Conservation (phyloP, 53 echinoderm and acorn worm species). For the Astropecten irregularis region DNA sequence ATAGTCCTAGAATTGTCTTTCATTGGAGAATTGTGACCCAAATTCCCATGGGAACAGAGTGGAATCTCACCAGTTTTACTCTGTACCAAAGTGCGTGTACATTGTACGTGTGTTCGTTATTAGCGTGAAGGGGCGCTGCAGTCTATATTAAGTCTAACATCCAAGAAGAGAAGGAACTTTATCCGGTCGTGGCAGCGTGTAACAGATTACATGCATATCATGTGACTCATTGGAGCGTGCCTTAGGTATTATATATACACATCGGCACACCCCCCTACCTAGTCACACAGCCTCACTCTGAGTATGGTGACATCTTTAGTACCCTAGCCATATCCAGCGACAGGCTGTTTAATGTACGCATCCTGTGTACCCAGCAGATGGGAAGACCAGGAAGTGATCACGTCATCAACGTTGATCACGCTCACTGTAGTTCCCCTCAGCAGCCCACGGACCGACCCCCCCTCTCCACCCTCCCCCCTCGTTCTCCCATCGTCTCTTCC, state of each 20-base stretch:
- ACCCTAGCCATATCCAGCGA: constrained; percentile 21
- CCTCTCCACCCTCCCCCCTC: constrained; percentile 21
- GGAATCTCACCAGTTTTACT: too few relatives aligned
- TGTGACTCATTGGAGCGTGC: constrained; percentile 17
- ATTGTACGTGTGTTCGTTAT: too few relatives aligned
- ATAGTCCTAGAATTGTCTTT: too few relatives aligned
- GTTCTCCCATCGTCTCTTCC: neutral
- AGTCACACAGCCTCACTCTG: neutral
- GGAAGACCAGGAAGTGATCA: constrained; percentile 38
- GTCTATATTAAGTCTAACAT: too few relatives aligned
- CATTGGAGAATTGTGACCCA: too few relatives aligned
- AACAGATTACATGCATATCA: constrained; percentile 7
- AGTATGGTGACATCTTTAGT: constrained; percentile 48
- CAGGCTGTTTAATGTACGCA: constrained; percentile 54
- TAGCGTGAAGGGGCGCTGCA: too few relatives aligned
- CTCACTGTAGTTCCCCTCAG: neutral
- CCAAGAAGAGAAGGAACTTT: too few relatives aligned
- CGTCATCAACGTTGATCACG: constrained; percentile 40
- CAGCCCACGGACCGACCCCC: neutral
- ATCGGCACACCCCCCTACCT: constrained; percentile 3
- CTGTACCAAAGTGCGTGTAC: too few relatives aligned
- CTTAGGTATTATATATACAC: constrained; percentile 1
- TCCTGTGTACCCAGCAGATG: constrained; percentile 36
- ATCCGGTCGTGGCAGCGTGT: neutral
- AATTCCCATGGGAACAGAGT: too few relatives aligned